Evolutionary conservation across 2,888 invertebrate species (phyloP), one percentile per base, ranked within the genome.

Genomic region (Zaprionus obscuricornis): DNA sequence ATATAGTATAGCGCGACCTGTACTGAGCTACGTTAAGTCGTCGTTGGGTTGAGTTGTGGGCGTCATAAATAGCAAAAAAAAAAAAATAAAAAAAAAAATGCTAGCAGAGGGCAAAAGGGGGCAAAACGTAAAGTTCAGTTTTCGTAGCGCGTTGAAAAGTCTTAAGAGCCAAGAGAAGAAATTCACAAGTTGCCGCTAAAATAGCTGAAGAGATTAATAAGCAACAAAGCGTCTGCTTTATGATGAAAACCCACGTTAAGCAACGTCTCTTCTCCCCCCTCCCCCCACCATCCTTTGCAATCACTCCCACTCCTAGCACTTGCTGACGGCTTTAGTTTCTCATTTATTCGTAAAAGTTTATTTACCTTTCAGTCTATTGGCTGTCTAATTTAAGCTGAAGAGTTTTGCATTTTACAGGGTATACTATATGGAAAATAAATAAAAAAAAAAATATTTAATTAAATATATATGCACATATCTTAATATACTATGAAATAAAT

Each of bases 101-200:
- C n/a, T n/a, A n/a, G n/a, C n/a, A n/a, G n/a, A n/a, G n/a, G n/a
- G n/a, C n/a, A n/a, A n/a, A n/a, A n/a, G n/a, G n/a, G n/a, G n/a
- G n/a, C n/a, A n/a, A n/a, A n/a, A n/a, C n/a, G n/a, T n/a, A n/a
- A n/a, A n/a, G n/a, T n/a, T 33, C 18, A 18, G 13, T 22, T 31
- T 40, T 20, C 10, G 34, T 27, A 20, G 17, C 42, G 50, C 43
- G 24, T 14, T 24, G 29, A 11, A 36, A 22, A 33, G 50, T 26
- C 16, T 34, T 27, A 42, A 45, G 50, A 49, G 36, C 45, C 22
- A 26, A 18, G 17, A 10, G 10, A 49, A 46, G 27, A 36, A 58
- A 69, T 70, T 81, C 77, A 81, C 81, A 76, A 66, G 68, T 63
- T 54, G 65, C 69, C 68, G 81, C 73, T 79, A 83, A 83, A 83